Base-by-base conservation (phyloP, 2,797 vertebrate genomes). In the Hydrophis major region DNA sequence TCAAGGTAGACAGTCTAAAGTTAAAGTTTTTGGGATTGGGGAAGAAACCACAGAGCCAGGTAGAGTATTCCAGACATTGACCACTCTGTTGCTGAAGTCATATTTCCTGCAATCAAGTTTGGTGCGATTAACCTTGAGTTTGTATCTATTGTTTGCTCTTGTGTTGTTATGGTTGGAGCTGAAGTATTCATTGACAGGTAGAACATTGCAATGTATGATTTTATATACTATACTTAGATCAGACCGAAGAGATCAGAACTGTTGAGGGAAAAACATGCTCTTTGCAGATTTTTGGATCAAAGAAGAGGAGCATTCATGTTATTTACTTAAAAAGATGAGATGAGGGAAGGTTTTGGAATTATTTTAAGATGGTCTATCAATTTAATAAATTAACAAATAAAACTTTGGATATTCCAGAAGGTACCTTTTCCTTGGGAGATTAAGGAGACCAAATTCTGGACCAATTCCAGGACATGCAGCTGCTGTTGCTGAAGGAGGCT, bases 401-500 rank as follows among this genome's bases (percentile, higher is more conserved):
- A 50, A 50, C 50, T 8, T 50, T 0, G 3, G 6, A 10, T 28
- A 59, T 7, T 22, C 20, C 57, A 20, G 27, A 16, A 0, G 96
- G 97, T 97, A 98, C 98, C 98, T 94, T 97, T 97, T 1, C 97
- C 96, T 59, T 95, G 97, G 0, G 98, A 96, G 93, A 98, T 93
- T 18, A 98, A 97, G 94, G 28, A 97, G 4, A 98, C 96, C 93
- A 99, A 97, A 0, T 96, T 97, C 96, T 98, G 98, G 10, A 99
- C 97, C 0, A 98, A 98, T 95, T 98, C 97, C 93, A 98, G 97
- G 86, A 99, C 98, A 95, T 98, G 98, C 27, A 96, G 96, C 96
- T 99, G 99, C 96, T 98, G 98, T 20, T 93, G 97, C 96, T 98
- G 98, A 92, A 99, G 97, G 92, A 97, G 97, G 1, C 98, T 98